These are phyloP conservation scores for Ephydatia muelleri DNA, from an alignment of 37 sponge, comb jelly and placozoan species.

Conservation along the genomic window DNA sequence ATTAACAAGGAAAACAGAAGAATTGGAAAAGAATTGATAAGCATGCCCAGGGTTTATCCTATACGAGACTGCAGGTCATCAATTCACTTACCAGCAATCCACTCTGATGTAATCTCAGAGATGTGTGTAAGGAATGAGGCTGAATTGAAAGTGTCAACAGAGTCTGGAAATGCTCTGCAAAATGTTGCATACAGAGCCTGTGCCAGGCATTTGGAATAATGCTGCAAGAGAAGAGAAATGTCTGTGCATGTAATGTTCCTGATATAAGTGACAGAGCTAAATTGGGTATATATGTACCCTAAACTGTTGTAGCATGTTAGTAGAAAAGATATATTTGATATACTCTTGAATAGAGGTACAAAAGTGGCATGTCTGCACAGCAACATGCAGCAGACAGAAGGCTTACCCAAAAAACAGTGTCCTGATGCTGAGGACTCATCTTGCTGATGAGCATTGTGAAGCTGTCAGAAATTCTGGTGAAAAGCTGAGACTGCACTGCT, in stretches of 20 bases:
- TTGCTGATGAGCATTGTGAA: slow-evolving; percentile 26
- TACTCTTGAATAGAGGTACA: too few relatives aligned
- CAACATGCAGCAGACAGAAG: too few relatives aligned
- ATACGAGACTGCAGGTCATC: too few relatives aligned
- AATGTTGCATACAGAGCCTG: slow-evolving; percentile 68
- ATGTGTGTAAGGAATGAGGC: slow-evolving; percentile 36
- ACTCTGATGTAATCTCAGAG: slow-evolving; percentile 42
- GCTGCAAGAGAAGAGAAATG: slow-evolving; percentile 13
- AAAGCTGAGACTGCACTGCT: slow-evolving; percentile 8
- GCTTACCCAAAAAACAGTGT: slow-evolving; percentile 68
- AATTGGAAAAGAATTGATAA: too few relatives aligned
- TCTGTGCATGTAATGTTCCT: not conserved
- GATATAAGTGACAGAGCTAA: too few relatives aligned
- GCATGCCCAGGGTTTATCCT: too few relatives aligned
- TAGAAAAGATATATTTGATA: too few relatives aligned
- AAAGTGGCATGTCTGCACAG: too few relatives aligned
- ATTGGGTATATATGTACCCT: too few relatives aligned
- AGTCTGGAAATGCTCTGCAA: slow-evolving; percentile 62
- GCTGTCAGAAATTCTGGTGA: slow-evolving; percentile 47
- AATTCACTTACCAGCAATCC: slow-evolving; percentile 59
- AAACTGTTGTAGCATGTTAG: too few relatives aligned
- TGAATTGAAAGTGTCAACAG: slow-evolving; percentile 33
- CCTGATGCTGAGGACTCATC: slow-evolving; percentile 23
- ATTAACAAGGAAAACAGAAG: too few relatives aligned
- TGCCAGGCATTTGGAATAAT: slow-evolving; percentile 58